Percentiles rank a stretch among this genome's conserved stretches.
phyloP scores from a whole-genome alignment of 2,888 invertebrate genomes.

The Synergus umbraculus region DNA sequence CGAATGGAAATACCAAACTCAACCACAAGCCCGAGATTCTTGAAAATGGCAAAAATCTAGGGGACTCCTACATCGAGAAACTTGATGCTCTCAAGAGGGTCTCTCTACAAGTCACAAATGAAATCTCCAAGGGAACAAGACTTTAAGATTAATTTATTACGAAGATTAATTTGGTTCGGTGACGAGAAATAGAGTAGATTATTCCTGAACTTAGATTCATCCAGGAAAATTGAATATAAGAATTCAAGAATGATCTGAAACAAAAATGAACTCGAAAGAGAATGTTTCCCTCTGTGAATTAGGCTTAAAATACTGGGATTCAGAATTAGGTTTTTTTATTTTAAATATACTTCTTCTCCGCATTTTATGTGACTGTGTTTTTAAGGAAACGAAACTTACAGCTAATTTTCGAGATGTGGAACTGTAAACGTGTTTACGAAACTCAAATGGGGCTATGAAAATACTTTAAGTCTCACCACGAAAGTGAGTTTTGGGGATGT shows the following conservation, averaged over 20 bases:
- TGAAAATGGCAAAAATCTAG: conserved; percentile 64
- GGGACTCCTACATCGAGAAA: conserved; percentile 69
- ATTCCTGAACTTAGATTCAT: not conserved
- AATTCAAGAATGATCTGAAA: conserved; percentile 1
- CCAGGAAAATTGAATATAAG: not conserved
- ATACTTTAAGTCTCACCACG: not conserved
- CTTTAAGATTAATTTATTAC: conserved; percentile 60
- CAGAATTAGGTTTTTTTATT: not conserved
- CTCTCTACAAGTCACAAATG: conserved; percentile 73
- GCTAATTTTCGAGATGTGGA: not conserved
- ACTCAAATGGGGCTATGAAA: not conserved
- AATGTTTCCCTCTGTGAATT: not conserved
- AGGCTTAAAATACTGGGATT: not conserved
- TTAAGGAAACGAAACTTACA: not conserved
- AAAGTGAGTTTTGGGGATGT: conserved; percentile 14
- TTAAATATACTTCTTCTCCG: not conserved
- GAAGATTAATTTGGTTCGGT: not conserved
- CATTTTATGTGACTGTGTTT: conserved; percentile 12
- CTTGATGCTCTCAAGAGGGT: conserved; percentile 71
- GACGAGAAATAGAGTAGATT: not conserved
- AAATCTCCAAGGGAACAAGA: conserved; percentile 73
- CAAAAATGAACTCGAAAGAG: not conserved
- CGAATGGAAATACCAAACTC: conserved; percentile 60
- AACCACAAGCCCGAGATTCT: conserved; percentile 53
- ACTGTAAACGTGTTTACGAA: not conserved